Percentiles rank a stretch among this genome's conserved stretches.
phyloP scores from a whole-genome alignment of 2,113 vertebrate species.

The Clupea harengus region DNA sequence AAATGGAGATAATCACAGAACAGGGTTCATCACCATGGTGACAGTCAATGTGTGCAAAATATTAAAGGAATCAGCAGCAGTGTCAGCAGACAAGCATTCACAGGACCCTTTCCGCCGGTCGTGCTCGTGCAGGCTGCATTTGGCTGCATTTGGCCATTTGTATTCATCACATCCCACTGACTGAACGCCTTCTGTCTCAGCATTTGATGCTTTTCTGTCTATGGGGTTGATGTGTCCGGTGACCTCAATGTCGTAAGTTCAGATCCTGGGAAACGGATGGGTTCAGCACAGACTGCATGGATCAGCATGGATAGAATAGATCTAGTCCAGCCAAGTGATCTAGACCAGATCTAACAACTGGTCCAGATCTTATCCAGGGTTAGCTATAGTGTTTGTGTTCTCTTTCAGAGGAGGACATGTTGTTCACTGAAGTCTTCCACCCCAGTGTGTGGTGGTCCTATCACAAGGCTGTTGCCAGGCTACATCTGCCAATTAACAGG shows the following conservation, averaged over 20 bases:
- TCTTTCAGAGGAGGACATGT: neutral
- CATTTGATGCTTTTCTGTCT: neutral
- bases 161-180: too few species aligned
- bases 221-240: neutral
- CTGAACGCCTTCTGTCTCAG: too few species aligned
- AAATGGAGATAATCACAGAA: neutral
- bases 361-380: neutral
- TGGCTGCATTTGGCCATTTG: too few species aligned
- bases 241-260: too few species aligned
- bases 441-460: neutral
- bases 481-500: neutral
- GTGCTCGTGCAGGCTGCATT: too few species aligned
- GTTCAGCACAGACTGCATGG: too few species aligned
- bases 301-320: too few species aligned
- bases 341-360: neutral
- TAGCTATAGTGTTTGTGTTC: neutral
- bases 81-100: neutral
- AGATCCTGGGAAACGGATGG: too few species aligned
- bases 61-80: neutral
- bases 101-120: too few species aligned
- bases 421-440: neutral
- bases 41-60: neutral
- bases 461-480: neutral
- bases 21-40: neutral
- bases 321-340: too few species aligned